Conservation (phyloP, 1,140 invertebrate species). For the Drosophila busckii region DNA sequence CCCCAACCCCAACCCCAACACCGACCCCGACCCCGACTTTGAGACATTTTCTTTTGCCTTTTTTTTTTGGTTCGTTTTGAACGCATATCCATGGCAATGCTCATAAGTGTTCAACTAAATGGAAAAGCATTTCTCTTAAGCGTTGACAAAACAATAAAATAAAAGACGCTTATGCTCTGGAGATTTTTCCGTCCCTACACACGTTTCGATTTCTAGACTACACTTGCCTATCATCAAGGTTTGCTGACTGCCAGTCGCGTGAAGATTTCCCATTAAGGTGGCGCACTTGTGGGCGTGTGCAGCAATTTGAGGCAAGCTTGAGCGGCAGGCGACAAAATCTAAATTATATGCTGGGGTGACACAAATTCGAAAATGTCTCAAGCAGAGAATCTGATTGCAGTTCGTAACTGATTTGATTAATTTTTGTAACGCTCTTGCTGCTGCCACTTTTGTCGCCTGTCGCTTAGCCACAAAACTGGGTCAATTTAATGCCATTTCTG, state of each 20-base stretch:
- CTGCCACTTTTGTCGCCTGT: constrained; percentile 18
- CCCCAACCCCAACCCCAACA: constrained; percentile 1
- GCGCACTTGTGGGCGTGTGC: too few relatives aligned
- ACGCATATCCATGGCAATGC: constrained; percentile 65
- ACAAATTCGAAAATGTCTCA: too few relatives aligned
- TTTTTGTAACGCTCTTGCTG: too few relatives aligned
- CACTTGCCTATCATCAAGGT: constrained; percentile 56
- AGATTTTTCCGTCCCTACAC: constrained; percentile 44
- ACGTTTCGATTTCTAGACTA: constrained; percentile 39
- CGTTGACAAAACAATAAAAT: constrained; percentile 75
- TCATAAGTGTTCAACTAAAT: constrained; percentile 75
- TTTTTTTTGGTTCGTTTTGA: too few relatives aligned
- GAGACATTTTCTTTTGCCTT: constrained; percentile 46
- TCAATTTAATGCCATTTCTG: constrained; percentile 67
- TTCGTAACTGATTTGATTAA: too few relatives aligned
- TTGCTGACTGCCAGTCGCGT: constrained; percentile 46
- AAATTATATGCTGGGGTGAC: too few relatives aligned
- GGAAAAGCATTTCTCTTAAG: constrained; percentile 76
- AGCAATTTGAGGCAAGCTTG: too few relatives aligned
- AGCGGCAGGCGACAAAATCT: too few relatives aligned
- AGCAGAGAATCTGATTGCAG: too few relatives aligned
- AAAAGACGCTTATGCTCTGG: constrained; percentile 66
- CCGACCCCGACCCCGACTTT: constrained; percentile 15
- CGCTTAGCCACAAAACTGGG: constrained; percentile 39
- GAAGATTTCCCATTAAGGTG: constrained; percentile 18